Percentiles rank a stretch among this genome's conserved stretches.
These are phyloP conservation scores for Calyptomena viridis DNA, from an alignment of 2,113 vertebrate genomes.

Conservation along the genomic window DNA sequence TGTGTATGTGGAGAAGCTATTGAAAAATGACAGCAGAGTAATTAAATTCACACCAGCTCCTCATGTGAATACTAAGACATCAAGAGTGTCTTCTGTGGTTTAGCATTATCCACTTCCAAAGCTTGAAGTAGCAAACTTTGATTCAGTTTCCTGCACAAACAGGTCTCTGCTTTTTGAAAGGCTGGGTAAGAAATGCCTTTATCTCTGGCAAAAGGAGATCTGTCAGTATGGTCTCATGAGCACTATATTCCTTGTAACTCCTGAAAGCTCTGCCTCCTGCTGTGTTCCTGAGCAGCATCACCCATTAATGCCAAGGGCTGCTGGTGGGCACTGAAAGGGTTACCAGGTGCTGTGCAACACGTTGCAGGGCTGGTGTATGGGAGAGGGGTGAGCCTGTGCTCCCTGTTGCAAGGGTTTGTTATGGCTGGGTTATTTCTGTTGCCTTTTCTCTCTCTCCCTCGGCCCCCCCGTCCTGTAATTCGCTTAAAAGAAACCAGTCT, in stretches of 20 bases:
- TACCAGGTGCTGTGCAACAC: neutral
- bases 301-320: accelerated
- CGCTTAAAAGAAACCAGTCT: neutral
- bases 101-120: neutral
- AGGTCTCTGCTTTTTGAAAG: neutral
- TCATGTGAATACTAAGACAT: neutral
- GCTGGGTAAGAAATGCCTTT: neutral
- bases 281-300: neutral
- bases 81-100: slow-evolving; percentile 5
- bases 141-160: neutral
- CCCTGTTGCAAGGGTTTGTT: neutral
- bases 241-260: neutral
- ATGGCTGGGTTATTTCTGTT: neutral
- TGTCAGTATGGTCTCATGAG: neutral
- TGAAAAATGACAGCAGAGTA: slow-evolving; percentile 37
- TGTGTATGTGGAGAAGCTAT: slow-evolving; percentile 13
- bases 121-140: neutral
- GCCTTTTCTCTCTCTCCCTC: neutral
- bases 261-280: neutral
- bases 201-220: neutral
- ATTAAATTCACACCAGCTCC: slow-evolving; percentile 36
- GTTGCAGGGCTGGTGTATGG: neutral
- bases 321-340: neutral
- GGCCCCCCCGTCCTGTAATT: neutral
- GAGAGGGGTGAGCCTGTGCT: neutral